Percentiles rank a stretch among this genome's conserved stretches.
phyloP scores from a whole-genome alignment of 1,140 invertebrate genomes.

The Penaeus vannamei region DNA sequence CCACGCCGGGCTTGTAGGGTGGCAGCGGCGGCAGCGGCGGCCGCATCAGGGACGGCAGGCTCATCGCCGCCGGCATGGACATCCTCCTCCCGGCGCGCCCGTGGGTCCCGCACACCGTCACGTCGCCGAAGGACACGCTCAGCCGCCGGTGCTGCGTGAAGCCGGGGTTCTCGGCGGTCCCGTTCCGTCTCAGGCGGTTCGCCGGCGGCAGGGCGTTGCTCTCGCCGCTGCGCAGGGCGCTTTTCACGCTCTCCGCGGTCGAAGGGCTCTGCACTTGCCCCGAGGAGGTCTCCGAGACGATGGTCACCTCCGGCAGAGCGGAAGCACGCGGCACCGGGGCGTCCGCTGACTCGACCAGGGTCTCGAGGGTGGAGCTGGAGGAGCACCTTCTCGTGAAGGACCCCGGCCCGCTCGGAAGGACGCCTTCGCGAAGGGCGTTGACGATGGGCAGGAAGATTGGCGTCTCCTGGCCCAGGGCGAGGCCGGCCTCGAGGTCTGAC shows the following conservation, averaged over 20 bases:
- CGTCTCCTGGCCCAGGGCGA: neutral
- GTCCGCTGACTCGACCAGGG: no score
- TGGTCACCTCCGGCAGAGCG: neutral
- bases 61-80: neutral
- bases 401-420: neutral
- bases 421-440: neutral
- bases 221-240: no score
- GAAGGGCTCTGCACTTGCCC: no score
- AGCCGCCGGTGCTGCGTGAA: neutral
- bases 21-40: neutral
- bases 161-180: neutral
- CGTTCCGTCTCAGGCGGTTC: neutral
- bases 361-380: no score
- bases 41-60: neutral
- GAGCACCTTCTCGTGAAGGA: neutral
- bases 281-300: neutral
- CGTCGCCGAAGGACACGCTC: slow-evolving; percentile 52
- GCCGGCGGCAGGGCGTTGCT: neutral
- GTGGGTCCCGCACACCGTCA: slow-evolving; percentile 40
- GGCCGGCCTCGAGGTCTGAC: no score
- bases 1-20: neutral
- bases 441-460: slow-evolving; percentile 36
- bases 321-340: neutral
- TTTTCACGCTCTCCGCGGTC: no score
- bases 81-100: neutral